Conservation (phyloP, 2,888 invertebrate genomes). For the Onchidella celtica region DNA sequence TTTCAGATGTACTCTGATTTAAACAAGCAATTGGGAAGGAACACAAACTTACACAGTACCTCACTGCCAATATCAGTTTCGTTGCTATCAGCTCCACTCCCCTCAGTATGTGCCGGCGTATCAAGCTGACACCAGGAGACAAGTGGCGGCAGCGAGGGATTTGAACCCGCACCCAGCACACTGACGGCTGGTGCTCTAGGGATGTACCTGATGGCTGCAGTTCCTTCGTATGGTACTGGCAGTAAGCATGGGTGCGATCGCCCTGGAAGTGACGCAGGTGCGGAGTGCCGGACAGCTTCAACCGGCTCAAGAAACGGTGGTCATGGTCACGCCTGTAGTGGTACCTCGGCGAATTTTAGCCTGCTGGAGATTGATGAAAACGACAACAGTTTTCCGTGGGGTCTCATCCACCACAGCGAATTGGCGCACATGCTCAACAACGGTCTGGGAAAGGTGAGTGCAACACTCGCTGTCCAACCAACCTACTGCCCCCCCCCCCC, state of each 20-base stretch:
- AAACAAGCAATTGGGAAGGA: background rate
- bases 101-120: slow-evolving; percentile 1
- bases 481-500: too few relatives aligned
- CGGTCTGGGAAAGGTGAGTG: slow-evolving; percentile 65
- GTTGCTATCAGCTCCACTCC: background rate
- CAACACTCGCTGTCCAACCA: too few relatives aligned
- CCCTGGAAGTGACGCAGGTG: background rate
- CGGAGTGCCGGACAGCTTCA: background rate
- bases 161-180: background rate
- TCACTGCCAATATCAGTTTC: background rate
- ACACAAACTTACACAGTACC: background rate
- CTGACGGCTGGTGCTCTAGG: background rate
- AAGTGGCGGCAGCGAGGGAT: slow-evolving; percentile 35
- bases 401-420: slow-evolving; percentile 59
- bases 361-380: slow-evolving; percentile 55
- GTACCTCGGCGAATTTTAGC: background rate
- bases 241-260: slow-evolving; percentile 6
- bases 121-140: slow-evolving; percentile 39
- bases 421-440: slow-evolving; percentile 62
- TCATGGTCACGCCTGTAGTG: background rate
- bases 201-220: slow-evolving; percentile 45
- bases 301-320: background rate
- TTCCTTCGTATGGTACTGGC: slow-evolving; percentile 33
- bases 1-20: slow-evolving; percentile 22
- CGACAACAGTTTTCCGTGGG: slow-evolving; percentile 57